Conservation (phyloP, 2,888 invertebrate species). For the Phoenoteleia sp. region DNA sequence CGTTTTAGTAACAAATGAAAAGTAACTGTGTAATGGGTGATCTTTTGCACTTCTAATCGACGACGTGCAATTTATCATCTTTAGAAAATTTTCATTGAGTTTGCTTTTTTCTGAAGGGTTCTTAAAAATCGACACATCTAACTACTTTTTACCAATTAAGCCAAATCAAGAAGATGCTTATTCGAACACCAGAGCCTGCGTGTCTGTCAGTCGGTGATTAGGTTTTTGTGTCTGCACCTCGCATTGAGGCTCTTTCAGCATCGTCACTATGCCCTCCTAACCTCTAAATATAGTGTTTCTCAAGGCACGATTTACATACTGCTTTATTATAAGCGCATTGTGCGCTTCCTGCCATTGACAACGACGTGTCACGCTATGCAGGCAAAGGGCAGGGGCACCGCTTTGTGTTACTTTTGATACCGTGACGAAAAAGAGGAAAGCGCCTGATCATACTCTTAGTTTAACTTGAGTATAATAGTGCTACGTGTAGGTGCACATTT, state of each 20-base stretch:
- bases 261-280: constrained; percentile 61
- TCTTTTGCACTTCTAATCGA: constrained; percentile 2
- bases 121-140: neutral
- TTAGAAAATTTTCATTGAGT: neutral
- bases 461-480: constrained; percentile 19
- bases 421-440: constrained; percentile 29
- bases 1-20: neutral
- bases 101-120: neutral
- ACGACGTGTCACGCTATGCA: constrained; percentile 38
- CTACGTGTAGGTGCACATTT: neutral
- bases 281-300: constrained; percentile 59
- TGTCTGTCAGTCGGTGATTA: constrained; percentile 49
- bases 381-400: constrained; percentile 36
- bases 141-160: constrained; percentile 21
- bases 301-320: constrained; percentile 57
- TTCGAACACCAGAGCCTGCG: constrained; percentile 14
- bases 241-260: constrained; percentile 20
- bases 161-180: neutral
- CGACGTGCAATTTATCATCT: constrained; percentile 22
- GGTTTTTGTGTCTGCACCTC: constrained; percentile 38
- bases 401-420: constrained; percentile 39
- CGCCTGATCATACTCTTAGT: constrained; percentile 28
- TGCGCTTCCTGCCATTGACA: constrained; percentile 56
- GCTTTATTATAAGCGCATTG: constrained; percentile 52
- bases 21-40: neutral